A percentile compares a stretch with the other conserved stretches of the same genome.
These are phyloP conservation scores for Centruroides sculpturatus DNA, from an alignment of 1,140 invertebrate genomes.

Conservation along the genomic window DNA sequence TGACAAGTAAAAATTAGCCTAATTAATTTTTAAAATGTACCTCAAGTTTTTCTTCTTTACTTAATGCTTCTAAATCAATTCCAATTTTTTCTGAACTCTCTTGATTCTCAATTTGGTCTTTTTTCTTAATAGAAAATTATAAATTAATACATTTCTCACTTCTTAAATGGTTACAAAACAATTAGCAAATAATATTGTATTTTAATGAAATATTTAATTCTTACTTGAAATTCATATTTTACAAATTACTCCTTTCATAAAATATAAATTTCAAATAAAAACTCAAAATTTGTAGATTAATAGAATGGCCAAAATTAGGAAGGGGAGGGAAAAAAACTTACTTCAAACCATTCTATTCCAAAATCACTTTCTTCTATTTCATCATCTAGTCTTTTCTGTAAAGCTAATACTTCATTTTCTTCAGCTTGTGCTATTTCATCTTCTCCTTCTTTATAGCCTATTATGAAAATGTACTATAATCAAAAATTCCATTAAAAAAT, in stretches of 20 bases:
- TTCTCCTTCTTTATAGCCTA: slow-evolving; percentile 25
- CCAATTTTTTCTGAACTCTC: slow-evolving; percentile 22
- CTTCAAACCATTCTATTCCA: background rate
- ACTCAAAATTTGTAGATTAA: too few species aligned
- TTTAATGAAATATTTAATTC: too few species aligned
- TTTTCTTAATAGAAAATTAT: too few species aligned
- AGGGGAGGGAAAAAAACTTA: background rate
- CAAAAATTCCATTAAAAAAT: too few species aligned
- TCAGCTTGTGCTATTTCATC: slow-evolving; percentile 16
- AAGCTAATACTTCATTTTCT: slow-evolving; percentile 18
- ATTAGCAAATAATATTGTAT: too few species aligned
- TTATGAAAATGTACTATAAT: background rate
- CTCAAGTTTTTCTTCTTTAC: slow-evolving; percentile 25
- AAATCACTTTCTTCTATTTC: slow-evolving; percentile 7
- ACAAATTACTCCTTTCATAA: too few species aligned
- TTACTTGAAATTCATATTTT: too few species aligned
- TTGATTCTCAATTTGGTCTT: slow-evolving; percentile 12
- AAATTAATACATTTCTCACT: too few species aligned
- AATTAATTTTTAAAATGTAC: slow-evolving; percentile 2
- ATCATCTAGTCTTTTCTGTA: slow-evolving; percentile 16
- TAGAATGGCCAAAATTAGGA: too few species aligned
- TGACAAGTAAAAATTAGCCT: too few species aligned
- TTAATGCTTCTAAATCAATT: slow-evolving; percentile 21
- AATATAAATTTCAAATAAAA: too few species aligned
- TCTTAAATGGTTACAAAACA: too few species aligned